phyloP scores from a whole-genome alignment of 2,888 invertebrate genomes.

The Harmothoe impar region DNA sequence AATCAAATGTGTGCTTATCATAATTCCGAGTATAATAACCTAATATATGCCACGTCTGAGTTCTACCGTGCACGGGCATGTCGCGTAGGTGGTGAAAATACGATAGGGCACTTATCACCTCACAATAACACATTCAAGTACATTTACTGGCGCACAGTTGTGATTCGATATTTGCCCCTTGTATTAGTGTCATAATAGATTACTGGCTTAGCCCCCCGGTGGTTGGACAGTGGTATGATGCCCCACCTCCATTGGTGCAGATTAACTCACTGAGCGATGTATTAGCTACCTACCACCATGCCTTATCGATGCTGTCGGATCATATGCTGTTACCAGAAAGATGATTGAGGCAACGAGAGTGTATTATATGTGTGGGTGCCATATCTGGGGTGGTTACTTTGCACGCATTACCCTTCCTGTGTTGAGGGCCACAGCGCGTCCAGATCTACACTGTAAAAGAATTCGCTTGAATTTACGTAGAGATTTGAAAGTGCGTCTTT shows the following conservation, averaged over 20 bases:
- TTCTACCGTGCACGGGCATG: no score
- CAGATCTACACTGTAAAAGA: no score
- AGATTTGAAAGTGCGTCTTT: no score
- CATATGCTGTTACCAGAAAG: slow-evolving; percentile 15
- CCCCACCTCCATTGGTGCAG: background rate
- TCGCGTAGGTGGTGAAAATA: background rate
- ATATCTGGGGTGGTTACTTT: background rate
- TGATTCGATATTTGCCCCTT: slow-evolving; percentile 5
- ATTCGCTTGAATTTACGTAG: no score
- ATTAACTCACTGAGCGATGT: background rate
- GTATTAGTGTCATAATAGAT: slow-evolving; percentile 23
- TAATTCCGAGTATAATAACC: no score
- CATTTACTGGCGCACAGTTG: background rate
- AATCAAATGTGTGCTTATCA: no score
- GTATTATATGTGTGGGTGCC: background rate
- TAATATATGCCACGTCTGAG: no score
- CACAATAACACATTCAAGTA: background rate
- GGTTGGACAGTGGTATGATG: background rate
- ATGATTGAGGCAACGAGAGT: background rate
- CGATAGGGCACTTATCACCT: background rate
- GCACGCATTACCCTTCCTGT: background rate
- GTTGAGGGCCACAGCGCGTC: background rate
- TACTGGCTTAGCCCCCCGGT: background rate
- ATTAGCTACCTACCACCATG: background rate
- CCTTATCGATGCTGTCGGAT: background rate